Evolutionary conservation across 2,113 vertebrate species (phyloP).

Genomic region (Triplophysa siluroides): DNA sequence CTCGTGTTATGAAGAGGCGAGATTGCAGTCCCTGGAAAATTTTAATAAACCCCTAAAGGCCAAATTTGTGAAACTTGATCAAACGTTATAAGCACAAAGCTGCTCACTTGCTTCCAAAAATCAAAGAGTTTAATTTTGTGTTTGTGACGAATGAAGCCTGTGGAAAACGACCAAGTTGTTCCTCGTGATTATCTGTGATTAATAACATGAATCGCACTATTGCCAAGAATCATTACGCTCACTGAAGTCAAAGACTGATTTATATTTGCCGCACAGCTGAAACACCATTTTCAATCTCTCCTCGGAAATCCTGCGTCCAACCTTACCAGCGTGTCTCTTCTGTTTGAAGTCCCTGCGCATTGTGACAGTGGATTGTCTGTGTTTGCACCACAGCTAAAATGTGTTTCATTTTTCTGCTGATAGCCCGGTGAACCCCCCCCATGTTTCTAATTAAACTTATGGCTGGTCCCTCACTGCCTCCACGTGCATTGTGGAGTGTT

Average conservation of each 20-base stretch:
- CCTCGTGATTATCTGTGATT: not conserved
- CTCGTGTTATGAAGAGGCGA: not conserved
- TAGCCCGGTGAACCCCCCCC: conserved; percentile 27
- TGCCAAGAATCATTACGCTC: conserved; percentile 11
- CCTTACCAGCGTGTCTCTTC: not conserved
- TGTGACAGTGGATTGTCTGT: conserved; percentile 18
- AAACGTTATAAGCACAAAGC: conserved; percentile 12
- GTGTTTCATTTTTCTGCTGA: conserved; percentile 37
- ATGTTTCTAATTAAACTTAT: conserved; percentile 39
- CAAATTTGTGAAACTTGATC: conserved; percentile 20
- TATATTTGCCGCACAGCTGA: not conserved
- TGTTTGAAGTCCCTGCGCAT: conserved; percentile 36
- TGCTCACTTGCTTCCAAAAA: conserved; percentile 23
- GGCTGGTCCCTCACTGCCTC: conserved; percentile 19
- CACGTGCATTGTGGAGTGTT: conserved; percentile 30
- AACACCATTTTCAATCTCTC: not conserved
- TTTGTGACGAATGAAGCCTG: not conserved
- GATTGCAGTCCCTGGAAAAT: conserved; percentile 7
- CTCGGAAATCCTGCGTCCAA: not conserved
- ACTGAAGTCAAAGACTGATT: not conserved
- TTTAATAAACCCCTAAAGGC: conserved; percentile 23
- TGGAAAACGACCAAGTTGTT: not conserved
- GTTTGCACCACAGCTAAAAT: conserved; percentile 14
- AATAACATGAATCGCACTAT: not conserved
- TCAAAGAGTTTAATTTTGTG: conserved; percentile 1